Evolutionary conservation across 2,888 invertebrate genomes (phyloP).

Genomic region (Cephalotes varians): DNA sequence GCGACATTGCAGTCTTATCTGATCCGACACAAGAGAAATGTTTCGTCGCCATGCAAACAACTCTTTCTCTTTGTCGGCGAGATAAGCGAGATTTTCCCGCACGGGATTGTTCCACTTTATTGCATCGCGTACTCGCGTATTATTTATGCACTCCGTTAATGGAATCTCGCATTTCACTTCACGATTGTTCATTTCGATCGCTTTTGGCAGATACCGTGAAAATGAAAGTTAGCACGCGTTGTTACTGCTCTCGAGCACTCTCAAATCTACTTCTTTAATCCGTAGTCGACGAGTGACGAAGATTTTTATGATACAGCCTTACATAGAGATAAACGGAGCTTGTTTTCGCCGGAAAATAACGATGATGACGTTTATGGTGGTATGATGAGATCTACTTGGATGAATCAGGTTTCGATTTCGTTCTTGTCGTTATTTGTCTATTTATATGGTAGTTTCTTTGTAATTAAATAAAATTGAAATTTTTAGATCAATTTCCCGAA

Average conservation of each 20-base stretch:
- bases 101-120: constrained; percentile 24
- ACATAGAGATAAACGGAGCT: not conserved
- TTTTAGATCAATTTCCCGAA: not conserved
- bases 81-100: constrained; percentile 41
- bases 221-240: constrained; percentile 6
- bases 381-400: not conserved
- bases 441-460: not conserved
- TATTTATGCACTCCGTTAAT: constrained; percentile 2
- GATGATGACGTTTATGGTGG: constrained; percentile 26
- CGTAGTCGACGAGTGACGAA: not conserved
- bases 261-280: not conserved
- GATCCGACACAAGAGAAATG: constrained; percentile 48
- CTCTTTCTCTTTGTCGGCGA: constrained; percentile 55
- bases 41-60: constrained; percentile 37
- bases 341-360: constrained; percentile 25
- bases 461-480: not conserved
- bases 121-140: not conserved
- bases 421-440: not conserved
- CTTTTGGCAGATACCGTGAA: constrained; percentile 11
- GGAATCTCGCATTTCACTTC: constrained; percentile 25
- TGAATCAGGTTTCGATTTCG: not conserved
- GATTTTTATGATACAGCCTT: constrained; percentile 4
- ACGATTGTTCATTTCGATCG: constrained; percentile 8
- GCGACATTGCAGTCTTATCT: constrained; percentile 46
- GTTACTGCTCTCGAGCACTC: not conserved